Evolutionary conservation across 2,888 invertebrate species (phyloP).

Genomic region (Strigamia crassipes): DNA sequence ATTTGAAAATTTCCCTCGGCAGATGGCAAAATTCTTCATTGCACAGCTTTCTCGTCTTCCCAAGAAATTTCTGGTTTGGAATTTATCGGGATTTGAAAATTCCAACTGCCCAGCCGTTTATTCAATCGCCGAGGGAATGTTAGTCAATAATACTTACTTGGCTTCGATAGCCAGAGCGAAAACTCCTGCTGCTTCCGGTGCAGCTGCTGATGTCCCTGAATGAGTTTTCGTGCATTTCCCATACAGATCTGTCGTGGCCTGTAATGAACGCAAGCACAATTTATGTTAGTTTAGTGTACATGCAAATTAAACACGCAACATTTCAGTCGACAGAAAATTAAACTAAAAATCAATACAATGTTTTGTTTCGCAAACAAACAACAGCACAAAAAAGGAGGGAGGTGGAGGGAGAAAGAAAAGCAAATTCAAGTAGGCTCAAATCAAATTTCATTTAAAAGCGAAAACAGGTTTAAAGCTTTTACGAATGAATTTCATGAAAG

Average conservation of each 20-base stretch:
- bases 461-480: background rate
- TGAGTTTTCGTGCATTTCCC: conserved; percentile 99
- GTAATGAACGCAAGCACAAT: background rate
- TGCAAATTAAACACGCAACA: background rate
- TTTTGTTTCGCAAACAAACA: background rate
- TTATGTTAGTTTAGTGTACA: background rate
- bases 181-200: conserved; percentile 98
- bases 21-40: background rate
- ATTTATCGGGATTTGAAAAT: background rate
- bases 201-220: conserved; percentile 98
- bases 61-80: background rate
- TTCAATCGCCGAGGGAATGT: background rate
- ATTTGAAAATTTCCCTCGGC: background rate
- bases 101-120: conserved; percentile 11
- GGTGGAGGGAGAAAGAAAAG: too few species aligned
- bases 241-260: conserved; percentile 97
- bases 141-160: conserved; percentile 72
- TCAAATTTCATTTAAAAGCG: background rate
- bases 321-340: background rate
- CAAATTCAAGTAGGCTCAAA: background rate
- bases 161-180: conserved; percentile 97
- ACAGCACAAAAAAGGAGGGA: too few species aligned
- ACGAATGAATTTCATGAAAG: background rate
- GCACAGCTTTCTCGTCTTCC: background rate
- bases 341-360: conserved; percentile 26